phyloP scores from a whole-genome alignment of 2,888 invertebrate genomes.

The Caprella mutica region DNA sequence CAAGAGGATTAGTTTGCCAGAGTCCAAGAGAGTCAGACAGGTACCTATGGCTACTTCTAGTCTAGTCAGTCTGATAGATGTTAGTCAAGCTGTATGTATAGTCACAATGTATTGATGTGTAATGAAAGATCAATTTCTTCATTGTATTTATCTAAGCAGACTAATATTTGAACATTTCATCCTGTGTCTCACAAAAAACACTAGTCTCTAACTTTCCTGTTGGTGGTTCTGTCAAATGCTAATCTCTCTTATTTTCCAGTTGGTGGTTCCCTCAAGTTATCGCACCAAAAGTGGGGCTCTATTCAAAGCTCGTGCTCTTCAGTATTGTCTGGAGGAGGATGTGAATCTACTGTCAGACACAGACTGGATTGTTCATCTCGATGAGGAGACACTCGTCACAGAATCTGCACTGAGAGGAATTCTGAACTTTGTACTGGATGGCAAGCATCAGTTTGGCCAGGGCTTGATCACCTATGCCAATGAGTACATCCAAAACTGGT shows the following conservation, averaged over 20 bases:
- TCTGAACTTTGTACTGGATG: constrained; percentile 85
- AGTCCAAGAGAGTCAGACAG: constrained; percentile 67
- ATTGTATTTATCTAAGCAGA: too few species aligned
- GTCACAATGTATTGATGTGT: too few species aligned
- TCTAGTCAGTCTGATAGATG: neutral
- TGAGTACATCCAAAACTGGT: constrained; percentile 57
- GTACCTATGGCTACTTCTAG: constrained; percentile 7
- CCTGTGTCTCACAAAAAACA: too few species aligned
- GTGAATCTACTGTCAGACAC: constrained; percentile 70
- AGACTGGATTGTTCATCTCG: constrained; percentile 95
- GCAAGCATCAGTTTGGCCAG: constrained; percentile 47
- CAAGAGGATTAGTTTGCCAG: constrained; percentile 47
- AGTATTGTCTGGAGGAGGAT: constrained; percentile 84
- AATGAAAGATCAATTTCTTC: neutral
- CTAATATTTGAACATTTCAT: too few species aligned
- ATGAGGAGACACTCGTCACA: constrained; percentile 89
- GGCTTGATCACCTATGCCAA: constrained; percentile 92
- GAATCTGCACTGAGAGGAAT: constrained; percentile 82
- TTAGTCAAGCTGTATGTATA: too few species aligned
- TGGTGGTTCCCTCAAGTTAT: constrained; percentile 76
- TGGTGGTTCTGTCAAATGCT: too few species aligned
- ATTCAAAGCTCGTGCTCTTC: constrained; percentile 86
- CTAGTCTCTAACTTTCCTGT: too few species aligned
- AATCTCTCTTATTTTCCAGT: constrained; percentile 38
- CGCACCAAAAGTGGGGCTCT: constrained; percentile 81